These are phyloP conservation scores for Dipodomys merriami DNA, from an alignment of 2,113 vertebrate genomes.

Conservation along the genomic window DNA sequence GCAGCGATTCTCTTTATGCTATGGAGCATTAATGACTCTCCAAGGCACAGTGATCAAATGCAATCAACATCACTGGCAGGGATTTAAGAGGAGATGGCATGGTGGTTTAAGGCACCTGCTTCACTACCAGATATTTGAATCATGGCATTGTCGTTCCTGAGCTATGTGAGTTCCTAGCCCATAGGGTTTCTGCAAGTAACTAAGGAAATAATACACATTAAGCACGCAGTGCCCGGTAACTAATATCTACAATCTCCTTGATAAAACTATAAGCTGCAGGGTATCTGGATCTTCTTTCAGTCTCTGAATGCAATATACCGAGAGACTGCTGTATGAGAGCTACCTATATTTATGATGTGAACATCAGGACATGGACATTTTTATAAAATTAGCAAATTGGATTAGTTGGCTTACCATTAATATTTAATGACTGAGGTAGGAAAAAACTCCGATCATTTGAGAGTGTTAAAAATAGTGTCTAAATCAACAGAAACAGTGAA, in stretches of 20 bases:
- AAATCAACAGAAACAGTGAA: slow-evolving; percentile 33
- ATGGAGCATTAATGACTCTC: neutral
- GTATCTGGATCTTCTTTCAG: accelerated
- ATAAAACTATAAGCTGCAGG: neutral
- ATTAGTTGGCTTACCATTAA: neutral
- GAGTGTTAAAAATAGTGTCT: slow-evolving; percentile 28
- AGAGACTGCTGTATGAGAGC: neutral
- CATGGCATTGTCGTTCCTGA: too few species aligned
- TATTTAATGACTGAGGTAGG: slow-evolving; percentile 39
- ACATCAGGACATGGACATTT: neutral
- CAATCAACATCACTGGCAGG: neutral
- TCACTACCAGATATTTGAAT: neutral
- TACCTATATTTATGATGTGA: neutral
- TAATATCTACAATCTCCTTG: neutral
- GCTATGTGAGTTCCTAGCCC: neutral
- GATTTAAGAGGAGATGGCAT: accelerated
- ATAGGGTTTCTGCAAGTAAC: neutral
- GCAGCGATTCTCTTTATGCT: neutral
- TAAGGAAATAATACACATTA: neutral
- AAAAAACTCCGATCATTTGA: neutral
- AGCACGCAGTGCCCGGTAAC: neutral
- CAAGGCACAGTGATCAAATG: neutral
- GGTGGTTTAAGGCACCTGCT: neutral
- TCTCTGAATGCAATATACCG: neutral
- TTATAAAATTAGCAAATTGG: neutral